A percentile compares a stretch with the other conserved stretches of the same genome.
Evolutionary conservation across 2,888 invertebrate species (phyloP).

Genomic region (Caenorhabditis wallacei): DNA sequence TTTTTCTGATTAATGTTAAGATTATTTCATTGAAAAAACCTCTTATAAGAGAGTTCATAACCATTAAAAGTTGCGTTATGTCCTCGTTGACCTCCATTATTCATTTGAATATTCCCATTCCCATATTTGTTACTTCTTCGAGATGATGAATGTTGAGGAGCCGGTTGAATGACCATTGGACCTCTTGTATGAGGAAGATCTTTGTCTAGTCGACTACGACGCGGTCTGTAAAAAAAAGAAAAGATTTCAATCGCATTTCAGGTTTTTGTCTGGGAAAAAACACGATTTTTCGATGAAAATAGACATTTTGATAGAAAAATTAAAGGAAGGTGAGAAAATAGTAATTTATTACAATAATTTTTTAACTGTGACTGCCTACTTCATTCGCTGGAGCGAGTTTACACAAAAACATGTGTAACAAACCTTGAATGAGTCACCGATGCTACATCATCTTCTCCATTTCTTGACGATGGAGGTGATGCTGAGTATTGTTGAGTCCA

Average conservation of each 20-base stretch:
- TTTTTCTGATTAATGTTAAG: neutral
- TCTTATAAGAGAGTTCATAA: slow-evolving; percentile 36
- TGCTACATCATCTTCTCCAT: slow-evolving; percentile 59
- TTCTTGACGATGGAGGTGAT: slow-evolving; percentile 64
- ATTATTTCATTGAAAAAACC: slow-evolving; percentile 4
- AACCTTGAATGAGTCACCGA: slow-evolving; percentile 57
- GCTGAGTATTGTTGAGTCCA: slow-evolving; percentile 47
- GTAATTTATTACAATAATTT: no score
- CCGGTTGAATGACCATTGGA: slow-evolving; percentile 39
- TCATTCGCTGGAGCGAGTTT: no score
- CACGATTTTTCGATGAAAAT: no score
- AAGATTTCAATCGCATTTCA: slow-evolving; percentile 11
- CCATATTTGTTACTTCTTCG: slow-evolving; percentile 24
- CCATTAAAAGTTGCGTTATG: slow-evolving; percentile 63
- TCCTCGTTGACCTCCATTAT: slow-evolving; percentile 30
- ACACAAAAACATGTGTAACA: no score
- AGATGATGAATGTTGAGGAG: slow-evolving; percentile 11
- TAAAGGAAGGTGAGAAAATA: no score
- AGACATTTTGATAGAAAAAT: no score
- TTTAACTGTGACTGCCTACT: no score
- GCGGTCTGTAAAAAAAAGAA: slow-evolving; percentile 38
- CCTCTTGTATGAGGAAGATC: slow-evolving; percentile 47
- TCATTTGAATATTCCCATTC: slow-evolving; percentile 14
- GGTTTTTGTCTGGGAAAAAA: no score
- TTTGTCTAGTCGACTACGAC: slow-evolving; percentile 61